phyloP scores from a whole-genome alignment of 2,888 invertebrate genomes.

The Cabera pusaria region DNA sequence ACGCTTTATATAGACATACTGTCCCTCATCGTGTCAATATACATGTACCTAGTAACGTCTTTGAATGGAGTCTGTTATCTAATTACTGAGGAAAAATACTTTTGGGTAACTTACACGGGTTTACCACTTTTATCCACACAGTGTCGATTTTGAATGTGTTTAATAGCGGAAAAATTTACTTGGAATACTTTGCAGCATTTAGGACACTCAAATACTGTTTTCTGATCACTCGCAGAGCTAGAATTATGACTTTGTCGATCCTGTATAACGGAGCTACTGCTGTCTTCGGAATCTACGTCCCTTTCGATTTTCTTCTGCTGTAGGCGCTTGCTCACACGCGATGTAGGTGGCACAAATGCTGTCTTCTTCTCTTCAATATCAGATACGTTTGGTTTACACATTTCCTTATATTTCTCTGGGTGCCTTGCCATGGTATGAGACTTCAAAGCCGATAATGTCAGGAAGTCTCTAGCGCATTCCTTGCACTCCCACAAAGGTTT shows the following conservation, averaged over 20 bases:
- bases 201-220: conserved; percentile 58
- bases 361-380: conserved; percentile 21
- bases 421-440: conserved; percentile 47
- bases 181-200: conserved; percentile 47
- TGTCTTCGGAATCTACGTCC: no score
- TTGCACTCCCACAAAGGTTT: conserved; percentile 49
- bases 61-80: no score
- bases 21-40: no score
- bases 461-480: conserved; percentile 49
- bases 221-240: no score
- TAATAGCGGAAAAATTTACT: conserved; percentile 50
- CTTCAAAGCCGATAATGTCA: conserved; percentile 42
- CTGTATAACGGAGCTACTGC: no score
- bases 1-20: no score
- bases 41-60: no score
- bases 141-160: conserved; percentile 62
- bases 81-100: no score
- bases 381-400: conserved; percentile 6
- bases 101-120: conserved; percentile 58
- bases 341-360: conserved; percentile 8
- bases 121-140: conserved; percentile 40
- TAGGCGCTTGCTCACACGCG: conserved; percentile 21
- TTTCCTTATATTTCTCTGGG: conserved; percentile 13
- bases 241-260: no score
- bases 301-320: conserved; percentile 11